phyloP scores from a whole-genome alignment of 2,888 invertebrate species.

The Agrotis ipsilon region DNA sequence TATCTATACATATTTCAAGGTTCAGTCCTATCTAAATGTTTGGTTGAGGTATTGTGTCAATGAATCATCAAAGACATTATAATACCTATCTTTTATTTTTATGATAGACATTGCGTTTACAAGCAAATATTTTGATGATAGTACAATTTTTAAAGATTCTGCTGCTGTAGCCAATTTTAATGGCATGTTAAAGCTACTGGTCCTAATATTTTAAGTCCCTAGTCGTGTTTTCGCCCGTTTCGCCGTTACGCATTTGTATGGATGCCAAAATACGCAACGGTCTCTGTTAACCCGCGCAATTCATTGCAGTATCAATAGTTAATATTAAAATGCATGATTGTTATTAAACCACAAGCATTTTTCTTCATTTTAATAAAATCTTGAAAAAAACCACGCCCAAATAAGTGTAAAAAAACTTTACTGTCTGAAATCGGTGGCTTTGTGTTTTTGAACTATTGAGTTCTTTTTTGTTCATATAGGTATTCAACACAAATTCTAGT shows the following conservation, averaged over 20 bases:
- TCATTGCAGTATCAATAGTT: not conserved
- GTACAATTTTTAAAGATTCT: too few species aligned
- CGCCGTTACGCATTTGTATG: slow-evolving; percentile 7
- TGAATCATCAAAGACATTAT: not conserved
- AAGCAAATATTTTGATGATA: too few species aligned
- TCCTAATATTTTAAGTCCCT: not conserved
- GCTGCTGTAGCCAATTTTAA: not conserved
- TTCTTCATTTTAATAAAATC: not conserved
- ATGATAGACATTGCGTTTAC: too few species aligned
- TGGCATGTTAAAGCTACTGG: not conserved
- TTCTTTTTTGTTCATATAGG: too few species aligned
- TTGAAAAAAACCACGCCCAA: too few species aligned
- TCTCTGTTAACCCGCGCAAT: not conserved
- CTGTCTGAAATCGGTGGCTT: too few species aligned
- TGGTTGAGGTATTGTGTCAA: slow-evolving; percentile 21
- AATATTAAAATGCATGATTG: slow-evolving; percentile 1
- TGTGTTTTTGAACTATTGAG: too few species aligned
- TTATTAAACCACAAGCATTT: not conserved
- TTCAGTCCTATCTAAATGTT: not conserved
- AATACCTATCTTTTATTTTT: too few species aligned
- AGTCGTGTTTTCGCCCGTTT: not conserved
- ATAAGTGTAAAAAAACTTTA: too few species aligned
- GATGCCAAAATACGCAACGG: slow-evolving; percentile 1
- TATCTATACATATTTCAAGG: slow-evolving; percentile 14
- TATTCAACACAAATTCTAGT: too few species aligned